Evolutionary conservation across 2,113 vertebrate species (phyloP).

Genomic region (Trogon surrucura): DNA sequence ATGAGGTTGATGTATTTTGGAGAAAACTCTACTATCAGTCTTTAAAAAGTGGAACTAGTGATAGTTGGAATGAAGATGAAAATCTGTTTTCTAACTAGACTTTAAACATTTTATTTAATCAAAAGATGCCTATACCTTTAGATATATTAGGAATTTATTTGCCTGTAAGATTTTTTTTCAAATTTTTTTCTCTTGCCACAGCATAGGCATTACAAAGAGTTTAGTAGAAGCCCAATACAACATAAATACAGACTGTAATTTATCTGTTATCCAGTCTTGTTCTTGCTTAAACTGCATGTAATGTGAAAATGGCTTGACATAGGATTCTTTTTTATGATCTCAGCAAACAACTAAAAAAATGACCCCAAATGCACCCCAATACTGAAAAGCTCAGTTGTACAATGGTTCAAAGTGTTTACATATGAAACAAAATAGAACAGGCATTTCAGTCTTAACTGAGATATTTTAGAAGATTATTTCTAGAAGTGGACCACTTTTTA

Average conservation of each 20-base stretch:
- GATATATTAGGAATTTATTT: neutral
- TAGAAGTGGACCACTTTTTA: neutral
- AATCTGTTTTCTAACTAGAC: neutral
- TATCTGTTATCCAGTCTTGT: neutral
- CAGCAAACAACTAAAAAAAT: neutral
- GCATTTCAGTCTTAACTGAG: neutral
- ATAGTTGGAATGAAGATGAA: neutral
- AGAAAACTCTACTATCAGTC: neutral
- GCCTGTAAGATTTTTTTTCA: neutral
- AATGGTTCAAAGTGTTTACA: neutral
- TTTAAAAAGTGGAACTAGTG: neutral
- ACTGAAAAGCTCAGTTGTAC: neutral
- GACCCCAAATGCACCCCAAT: accelerated
- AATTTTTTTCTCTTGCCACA: neutral
- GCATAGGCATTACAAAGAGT: neutral
- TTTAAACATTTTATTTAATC: neutral
- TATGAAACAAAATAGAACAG: neutral
- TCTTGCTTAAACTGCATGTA: neutral
- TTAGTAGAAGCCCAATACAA: neutral
- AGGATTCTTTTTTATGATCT: neutral
- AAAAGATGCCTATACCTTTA: neutral
- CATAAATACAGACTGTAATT: neutral
- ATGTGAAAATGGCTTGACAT: neutral
- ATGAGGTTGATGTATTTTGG: neutral
- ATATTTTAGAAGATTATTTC: neutral